These are phyloP conservation scores for Cecropterus lyciades DNA, from an alignment of 1,140 invertebrate species.

Conservation along the genomic window DNA sequence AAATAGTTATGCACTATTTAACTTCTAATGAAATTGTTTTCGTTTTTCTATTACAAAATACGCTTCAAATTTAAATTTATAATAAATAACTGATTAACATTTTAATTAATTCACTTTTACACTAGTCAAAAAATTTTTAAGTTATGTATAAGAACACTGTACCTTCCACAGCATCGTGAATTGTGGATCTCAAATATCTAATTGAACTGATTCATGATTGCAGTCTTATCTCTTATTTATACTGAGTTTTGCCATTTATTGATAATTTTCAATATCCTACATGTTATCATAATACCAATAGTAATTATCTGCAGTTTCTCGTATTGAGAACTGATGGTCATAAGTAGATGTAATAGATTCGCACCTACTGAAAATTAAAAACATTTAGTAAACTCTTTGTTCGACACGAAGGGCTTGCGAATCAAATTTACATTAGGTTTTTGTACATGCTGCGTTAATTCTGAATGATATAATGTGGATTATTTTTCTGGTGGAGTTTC, in stretches of 20 bases:
- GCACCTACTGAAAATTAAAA: conserved; percentile 32
- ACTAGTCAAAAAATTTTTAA: neutral
- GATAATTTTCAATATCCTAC: conserved; percentile 34
- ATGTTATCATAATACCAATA: conserved; percentile 24
- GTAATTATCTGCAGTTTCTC: conserved; percentile 30
- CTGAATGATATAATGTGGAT: neutral
- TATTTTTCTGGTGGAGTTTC: too few relatives aligned
- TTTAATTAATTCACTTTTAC: neutral
- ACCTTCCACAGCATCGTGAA: conserved; percentile 33
- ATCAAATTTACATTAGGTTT: neutral
- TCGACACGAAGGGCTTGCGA: conserved; percentile 6
- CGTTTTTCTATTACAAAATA: too few relatives aligned
- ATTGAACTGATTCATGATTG: conserved; percentile 18
- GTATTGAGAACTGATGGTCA: conserved; percentile 16
- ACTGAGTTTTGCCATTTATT: conserved; percentile 29
- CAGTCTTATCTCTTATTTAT: conserved; percentile 31
- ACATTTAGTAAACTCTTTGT: conserved; percentile 11
- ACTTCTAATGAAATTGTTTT: too few relatives aligned
- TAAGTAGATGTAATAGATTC: conserved; percentile 22
- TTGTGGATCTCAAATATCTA: conserved; percentile 16
- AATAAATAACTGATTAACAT: too few relatives aligned
- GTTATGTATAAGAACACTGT: neutral
- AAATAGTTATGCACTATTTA: too few relatives aligned
- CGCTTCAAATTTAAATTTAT: too few relatives aligned
- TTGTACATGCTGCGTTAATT: neutral